Base-by-base conservation (phyloP, 2,113 vertebrate species). In the Xiphias gladius region DNA sequence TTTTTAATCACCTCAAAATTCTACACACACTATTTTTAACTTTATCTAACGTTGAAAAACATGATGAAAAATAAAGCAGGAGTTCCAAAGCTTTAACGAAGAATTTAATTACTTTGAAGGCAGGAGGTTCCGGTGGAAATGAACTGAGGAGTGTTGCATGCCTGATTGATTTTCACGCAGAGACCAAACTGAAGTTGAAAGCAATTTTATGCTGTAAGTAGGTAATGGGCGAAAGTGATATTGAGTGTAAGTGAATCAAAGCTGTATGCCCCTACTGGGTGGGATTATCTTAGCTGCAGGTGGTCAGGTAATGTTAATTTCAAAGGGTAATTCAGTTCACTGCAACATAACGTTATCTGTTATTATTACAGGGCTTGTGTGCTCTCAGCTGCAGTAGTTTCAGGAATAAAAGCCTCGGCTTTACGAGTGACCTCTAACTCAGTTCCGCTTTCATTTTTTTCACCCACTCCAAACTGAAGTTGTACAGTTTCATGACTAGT, bases 151-250 rank as follows among this genome's bases (percentile, higher is more conserved):
- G 35, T 12, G 48, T 20, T 22, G 39, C 62, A 73, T 80, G 62
- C 17, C 70, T 66, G 79, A 73, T 73, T 80, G 70, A 80, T 73
- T 66, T 59, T 66, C 70, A 80, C 69, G 66, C 12, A 65, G 1
- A 26, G 48, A 65, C 68, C 61, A 58, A 59, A 66, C 69, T 73
- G 50, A 73, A 80, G 62, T 59, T 80, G 50, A 80, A 80, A 73
- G 52, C 39, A 80, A 67, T 73, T 80, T 67, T 48, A 66, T 58
- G 69, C 62, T 67, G 28, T 28, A 37, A 72, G 78, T 65, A 43
- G 59, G 26, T 70, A 50, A 59, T 66, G 41, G 62, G 50, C 41
- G 37, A 66, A 30, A 37, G 41, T 54, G 57, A 68, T 82, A 63
- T 43, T 0, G 43, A 68, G 55, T 74, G 71, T 61, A 81, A 74